Conservation (phyloP, 1,140 invertebrate genomes). For the Zaprionus inermis region DNA sequence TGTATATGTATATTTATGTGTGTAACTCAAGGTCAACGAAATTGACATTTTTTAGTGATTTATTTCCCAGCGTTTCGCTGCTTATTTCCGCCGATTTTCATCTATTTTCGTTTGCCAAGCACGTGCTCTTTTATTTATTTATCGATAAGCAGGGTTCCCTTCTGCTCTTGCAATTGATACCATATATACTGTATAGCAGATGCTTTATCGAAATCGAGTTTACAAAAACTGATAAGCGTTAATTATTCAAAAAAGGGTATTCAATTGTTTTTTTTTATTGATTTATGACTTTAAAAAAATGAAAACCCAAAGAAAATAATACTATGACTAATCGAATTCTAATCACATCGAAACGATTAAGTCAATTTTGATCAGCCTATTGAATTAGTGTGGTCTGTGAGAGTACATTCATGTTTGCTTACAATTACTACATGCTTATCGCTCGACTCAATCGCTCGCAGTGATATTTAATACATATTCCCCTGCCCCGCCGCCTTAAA, state of each 20-base stretch:
- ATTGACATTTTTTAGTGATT: constrained; percentile 58
- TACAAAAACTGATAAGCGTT: constrained; percentile 24
- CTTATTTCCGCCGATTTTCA: not conserved
- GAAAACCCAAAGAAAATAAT: not conserved
- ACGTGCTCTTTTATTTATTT: constrained; percentile 20
- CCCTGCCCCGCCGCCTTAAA: not conserved
- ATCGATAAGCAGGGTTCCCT: constrained; percentile 17
- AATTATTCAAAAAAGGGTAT: constrained; percentile 4
- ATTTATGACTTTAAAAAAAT: not conserved
- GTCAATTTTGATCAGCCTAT: constrained; percentile 16
- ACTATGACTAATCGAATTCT: not conserved
- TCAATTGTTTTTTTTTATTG: not conserved
- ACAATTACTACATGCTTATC: constrained; percentile 63
- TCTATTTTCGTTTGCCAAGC: constrained; percentile 28
- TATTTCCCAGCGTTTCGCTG: constrained; percentile 26
- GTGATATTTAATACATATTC: constrained; percentile 42
- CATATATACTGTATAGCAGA: not conserved
- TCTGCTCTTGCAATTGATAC: constrained; percentile 2
- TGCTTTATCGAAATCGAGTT: constrained; percentile 39
- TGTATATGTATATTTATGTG: constrained; percentile 1
- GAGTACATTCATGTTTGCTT: constrained; percentile 15
- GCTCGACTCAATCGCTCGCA: constrained; percentile 23
- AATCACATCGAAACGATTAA: constrained; percentile 9
- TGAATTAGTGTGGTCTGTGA: constrained; percentile 19
- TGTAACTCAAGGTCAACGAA: constrained; percentile 60